Evolutionary conservation across 2,888 invertebrate species (phyloP).

Genomic region (Ennomos fuscantarius): DNA sequence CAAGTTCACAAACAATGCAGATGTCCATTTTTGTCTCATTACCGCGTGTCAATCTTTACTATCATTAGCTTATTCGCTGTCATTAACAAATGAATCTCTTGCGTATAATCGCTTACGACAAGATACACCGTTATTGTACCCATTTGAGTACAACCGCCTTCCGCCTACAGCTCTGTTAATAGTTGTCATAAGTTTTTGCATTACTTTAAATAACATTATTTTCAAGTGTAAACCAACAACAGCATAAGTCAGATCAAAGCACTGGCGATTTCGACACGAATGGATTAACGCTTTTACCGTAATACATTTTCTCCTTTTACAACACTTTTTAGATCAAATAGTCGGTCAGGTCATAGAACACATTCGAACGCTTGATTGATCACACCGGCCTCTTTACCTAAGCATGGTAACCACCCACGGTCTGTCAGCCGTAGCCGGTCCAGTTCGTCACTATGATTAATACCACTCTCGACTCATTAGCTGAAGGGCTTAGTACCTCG

Average conservation of each 20-base stretch:
- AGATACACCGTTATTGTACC: conserved; percentile 18
- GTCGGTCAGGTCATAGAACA: conserved; percentile 11
- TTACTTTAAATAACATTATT: no score
- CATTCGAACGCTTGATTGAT: conserved; percentile 32
- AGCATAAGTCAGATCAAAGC: no score
- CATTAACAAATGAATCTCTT: conserved; percentile 17
- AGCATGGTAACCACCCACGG: conserved; percentile 71
- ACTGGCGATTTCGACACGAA: no score
- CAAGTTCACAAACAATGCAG: conserved; percentile 25
- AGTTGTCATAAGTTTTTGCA: neutral
- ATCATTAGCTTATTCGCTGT: conserved; percentile 23
- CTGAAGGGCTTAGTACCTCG: conserved; percentile 80
- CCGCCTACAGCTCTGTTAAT: neutral
- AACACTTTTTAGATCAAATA: conserved; percentile 1
- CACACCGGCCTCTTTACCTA: conserved; percentile 46
- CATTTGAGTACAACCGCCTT: conserved; percentile 8
- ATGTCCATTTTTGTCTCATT: conserved; percentile 26
- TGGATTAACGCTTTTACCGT: neutral
- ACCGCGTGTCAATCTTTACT: conserved; percentile 25
- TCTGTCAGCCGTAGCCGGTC: conserved; percentile 65
- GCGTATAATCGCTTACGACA: conserved; percentile 3
- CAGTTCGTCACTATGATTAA: conserved; percentile 82
- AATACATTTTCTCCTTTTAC: neutral
- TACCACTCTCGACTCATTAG: conserved; percentile 83
- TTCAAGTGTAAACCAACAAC: no score